Evolutionary conservation across 2,888 invertebrate species (phyloP).

Genomic region (Lithophane leautieri): DNA sequence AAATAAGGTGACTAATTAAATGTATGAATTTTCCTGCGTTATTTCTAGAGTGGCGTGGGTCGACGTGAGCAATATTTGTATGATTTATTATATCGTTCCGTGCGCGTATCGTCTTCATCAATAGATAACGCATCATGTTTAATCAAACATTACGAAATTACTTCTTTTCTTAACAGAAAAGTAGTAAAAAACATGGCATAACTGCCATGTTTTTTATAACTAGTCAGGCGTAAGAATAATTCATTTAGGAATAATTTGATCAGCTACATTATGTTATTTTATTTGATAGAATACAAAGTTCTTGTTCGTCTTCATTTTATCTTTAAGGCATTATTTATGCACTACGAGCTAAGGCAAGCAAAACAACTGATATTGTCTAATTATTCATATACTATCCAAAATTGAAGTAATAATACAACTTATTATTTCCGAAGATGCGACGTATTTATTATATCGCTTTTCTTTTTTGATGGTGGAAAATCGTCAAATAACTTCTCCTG

Average conservation of each 20-base stretch:
- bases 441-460: too few species aligned
- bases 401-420: too few species aligned
- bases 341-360: neutral
- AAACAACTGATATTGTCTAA: too few species aligned
- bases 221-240: slow-evolving; percentile 72
- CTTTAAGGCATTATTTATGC: neutral
- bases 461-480: too few species aligned
- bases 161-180: slow-evolving; percentile 61
- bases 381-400: too few species aligned
- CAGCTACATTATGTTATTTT: too few species aligned
- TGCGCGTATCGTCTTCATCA: slow-evolving; percentile 59
- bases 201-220: slow-evolving; percentile 67
- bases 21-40: slow-evolving; percentile 87
- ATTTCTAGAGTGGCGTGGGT: slow-evolving; percentile 82
- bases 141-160: slow-evolving; percentile 66
- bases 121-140: slow-evolving; percentile 54
- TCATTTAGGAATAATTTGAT: neutral
- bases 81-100: slow-evolving; percentile 66
- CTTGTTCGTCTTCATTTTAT: neutral
- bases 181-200: too few species aligned
- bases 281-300: neutral
- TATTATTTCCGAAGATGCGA: too few species aligned
- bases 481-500: too few species aligned
- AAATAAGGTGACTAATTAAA: slow-evolving; percentile 87
- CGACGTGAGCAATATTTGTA: slow-evolving; percentile 74